Base-by-base conservation (phyloP, 2,797 vertebrate genomes). In the Malurus splendens region DNA sequence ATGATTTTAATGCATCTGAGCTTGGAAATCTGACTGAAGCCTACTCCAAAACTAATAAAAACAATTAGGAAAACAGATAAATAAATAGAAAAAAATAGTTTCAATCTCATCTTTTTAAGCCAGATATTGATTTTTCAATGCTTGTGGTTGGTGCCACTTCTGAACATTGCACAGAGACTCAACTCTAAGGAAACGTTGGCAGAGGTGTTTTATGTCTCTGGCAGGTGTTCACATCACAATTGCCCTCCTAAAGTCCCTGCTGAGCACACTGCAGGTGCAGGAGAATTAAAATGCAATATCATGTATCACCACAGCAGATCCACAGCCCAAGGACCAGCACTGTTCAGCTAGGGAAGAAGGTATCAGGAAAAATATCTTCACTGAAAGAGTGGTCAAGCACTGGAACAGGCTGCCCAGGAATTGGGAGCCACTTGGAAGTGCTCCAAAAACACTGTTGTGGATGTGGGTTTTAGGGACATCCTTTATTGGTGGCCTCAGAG, bases 111-210 rank as follows among this genome's bases (percentile, higher is more conserved):
- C 17, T 77, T 82, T 89, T 48, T 27, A 81, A 78, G 33, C 4
- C 41, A 90, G 33, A 44, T 3, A 3, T 38, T 32, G 18, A 51
- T n/a, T 72, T 81, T n/a, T 42, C 28, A 72, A 36, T 17, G 22
- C 73, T 20, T 52, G 15, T 22, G 54, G 51, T 15, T 65, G 68
- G 41, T 2, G 5, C 12, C 44, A 18, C 44, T 83, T 68, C 18
- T 57, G 55, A 57, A 77, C 61, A 39, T 18, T 77, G 82, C 61
- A 79, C 42, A 60, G 68, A 57, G 44, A 59, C 47, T 48, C 3
- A 1, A 11, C 20, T 61, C 36, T 16, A 33, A 70, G 71, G 56
- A 38, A 71, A 76, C 0, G 0, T 45, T 52, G 47, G 52, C 1
- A 1, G 64, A 90, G 81, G 55, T 12, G 55, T 30, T 91, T 28